Percentiles rank a stretch among this genome's conserved stretches.
These are phyloP conservation scores for Sebastes itinus DNA, from an alignment of 2,797 vertebrate genomes.

Conservation along the genomic window DNA sequence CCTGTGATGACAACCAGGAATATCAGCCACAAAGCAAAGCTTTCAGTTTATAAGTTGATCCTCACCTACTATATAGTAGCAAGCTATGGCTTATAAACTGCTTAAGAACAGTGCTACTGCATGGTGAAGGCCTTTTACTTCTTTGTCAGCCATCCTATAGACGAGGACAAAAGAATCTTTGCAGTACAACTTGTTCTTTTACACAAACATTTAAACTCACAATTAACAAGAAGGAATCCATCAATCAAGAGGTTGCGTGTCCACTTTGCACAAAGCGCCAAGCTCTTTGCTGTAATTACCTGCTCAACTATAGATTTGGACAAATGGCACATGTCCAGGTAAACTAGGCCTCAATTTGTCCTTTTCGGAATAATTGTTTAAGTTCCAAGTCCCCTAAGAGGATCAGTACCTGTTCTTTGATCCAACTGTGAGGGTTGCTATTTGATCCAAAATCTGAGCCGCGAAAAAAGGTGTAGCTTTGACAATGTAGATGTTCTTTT, in stretches of 20 bases:
- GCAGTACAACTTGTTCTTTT: neutral
- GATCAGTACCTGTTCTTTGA: neutral
- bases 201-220: neutral
- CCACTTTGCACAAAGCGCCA: neutral
- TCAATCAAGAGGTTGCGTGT: neutral
- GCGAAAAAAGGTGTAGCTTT: neutral
- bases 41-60: neutral
- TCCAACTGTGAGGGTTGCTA: neutral
- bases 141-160: neutral
- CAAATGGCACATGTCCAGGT: neutral
- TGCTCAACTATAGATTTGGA: slow-evolving; percentile 11
- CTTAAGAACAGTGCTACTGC: neutral
- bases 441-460: neutral
- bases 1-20: slow-evolving; percentile 2
- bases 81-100: neutral
- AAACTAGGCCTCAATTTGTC: neutral
- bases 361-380: neutral
- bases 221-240: neutral
- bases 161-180: neutral
- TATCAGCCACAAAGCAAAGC: neutral
- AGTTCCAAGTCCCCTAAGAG: neutral
- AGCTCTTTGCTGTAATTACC: slow-evolving; percentile 4
- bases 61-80: neutral
- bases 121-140: neutral
- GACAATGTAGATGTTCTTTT: neutral